These are phyloP conservation scores for Dinomys branickii DNA, from an alignment of 2,113 vertebrate genomes.

Conservation along the genomic window DNA sequence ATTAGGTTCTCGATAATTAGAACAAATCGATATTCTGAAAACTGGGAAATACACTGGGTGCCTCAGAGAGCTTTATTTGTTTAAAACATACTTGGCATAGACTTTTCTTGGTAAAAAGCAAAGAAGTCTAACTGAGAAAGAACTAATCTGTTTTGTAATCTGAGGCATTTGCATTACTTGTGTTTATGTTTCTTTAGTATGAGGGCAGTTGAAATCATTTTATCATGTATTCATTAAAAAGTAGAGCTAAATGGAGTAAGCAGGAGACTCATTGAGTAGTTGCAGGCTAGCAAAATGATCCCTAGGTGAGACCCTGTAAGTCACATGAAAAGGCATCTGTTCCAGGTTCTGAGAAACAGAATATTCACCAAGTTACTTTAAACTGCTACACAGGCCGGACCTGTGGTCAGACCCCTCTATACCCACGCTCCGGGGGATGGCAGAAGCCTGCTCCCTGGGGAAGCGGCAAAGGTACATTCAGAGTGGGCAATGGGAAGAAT, in stretches of 20 bases:
- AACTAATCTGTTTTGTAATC: neutral
- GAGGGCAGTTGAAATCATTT: neutral
- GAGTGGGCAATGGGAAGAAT: neutral
- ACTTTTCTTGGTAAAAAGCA: neutral
- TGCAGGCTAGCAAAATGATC: neutral
- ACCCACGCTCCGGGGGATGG: neutral
- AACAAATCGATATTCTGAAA: conserved; percentile 25
- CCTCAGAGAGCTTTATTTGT: neutral
- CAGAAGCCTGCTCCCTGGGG: neutral
- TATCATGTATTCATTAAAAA: neutral
- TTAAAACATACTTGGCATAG: neutral
- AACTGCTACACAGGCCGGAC: neutral
- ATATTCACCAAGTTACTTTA: neutral
- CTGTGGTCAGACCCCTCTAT: neutral
- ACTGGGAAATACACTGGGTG: neutral
- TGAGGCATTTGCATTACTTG: neutral
- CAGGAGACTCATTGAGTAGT: neutral
- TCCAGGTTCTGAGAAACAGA: neutral
- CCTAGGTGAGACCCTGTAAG: neutral
- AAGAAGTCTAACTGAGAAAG: neutral
- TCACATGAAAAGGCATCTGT: neutral
- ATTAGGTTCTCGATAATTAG: conserved; percentile 12
- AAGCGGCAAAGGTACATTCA: accelerated
- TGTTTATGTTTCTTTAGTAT: neutral
- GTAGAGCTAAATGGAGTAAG: conserved; percentile 32